Base-by-base conservation (phyloP, 2,888 invertebrate species). In the Hemithea aestivaria region DNA sequence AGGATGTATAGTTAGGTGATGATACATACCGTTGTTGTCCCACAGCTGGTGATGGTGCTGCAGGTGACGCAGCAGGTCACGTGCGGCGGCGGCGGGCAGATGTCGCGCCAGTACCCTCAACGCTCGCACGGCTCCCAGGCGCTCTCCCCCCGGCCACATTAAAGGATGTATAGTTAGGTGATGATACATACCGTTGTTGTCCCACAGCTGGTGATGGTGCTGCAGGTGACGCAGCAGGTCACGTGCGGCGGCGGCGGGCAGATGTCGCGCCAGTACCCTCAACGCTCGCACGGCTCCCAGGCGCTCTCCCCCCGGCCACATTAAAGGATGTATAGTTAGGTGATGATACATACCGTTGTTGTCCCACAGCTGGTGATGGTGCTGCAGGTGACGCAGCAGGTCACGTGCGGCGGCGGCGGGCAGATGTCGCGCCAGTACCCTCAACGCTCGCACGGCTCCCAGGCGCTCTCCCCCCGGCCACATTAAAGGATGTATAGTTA, bases 341-440 rank as follows among this genome's bases (percentile, higher is more conserved):
- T n/a, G n/a, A n/a, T n/a, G n/a, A n/a, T n/a, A n/a, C n/a, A n/a
- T n/a, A n/a, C n/a, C n/a, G n/a, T n/a, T n/a, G n/a, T n/a, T n/a
- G n/a, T n/a, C n/a, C 10, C 58, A 48, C 44, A 71, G 45, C 39
- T 77, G n/a, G n/a, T n/a, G 24, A 3, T 10, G 24, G 24, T 10
- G 52, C 10, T 46, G 48, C 10, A 82, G 66, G 51, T 77, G 76
- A 5, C 77, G 6, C 78, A 73, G 53, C 56, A 63, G 23, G 66
- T 62, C 29, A 29, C 75, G 80, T 56, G 33, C 35, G 8, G 49
- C 62, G 58, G 41, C 47, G 40, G 33, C 45, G 58, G 31, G 47
- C 48, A 74, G 40, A 54, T 79, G 78, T 43, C 73, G 81, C 2
- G 71, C 69, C 6, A 82, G 51, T 33, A 74, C 69, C 26, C 65